A percentile compares a stretch with the other conserved stretches of the same genome.
Conservation (phyloP, 2,113 vertebrate species). For the Spheniscus mendiculus region DNA sequence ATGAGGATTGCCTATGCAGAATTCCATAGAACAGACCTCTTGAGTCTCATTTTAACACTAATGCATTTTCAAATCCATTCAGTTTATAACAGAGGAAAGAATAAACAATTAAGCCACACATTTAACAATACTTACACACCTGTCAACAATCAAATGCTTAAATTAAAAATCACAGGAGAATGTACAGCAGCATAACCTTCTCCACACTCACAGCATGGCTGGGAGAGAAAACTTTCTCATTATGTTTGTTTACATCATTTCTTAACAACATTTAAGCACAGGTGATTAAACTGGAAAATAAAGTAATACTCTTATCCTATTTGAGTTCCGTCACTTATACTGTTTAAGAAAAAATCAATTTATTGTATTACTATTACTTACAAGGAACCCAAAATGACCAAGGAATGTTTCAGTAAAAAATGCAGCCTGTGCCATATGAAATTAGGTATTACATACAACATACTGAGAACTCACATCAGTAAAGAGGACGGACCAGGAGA, state of each 20-base stretch:
- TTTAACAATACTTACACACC: constrained; percentile 67
- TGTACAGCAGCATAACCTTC: constrained; percentile 46
- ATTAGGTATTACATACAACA: background rate
- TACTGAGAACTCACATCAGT: background rate
- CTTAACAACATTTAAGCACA: background rate
- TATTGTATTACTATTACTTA: background rate
- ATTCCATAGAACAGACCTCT: constrained; percentile 48
- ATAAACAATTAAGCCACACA: constrained; percentile 71
- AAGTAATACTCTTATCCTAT: background rate
- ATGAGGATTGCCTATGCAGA: background rate
- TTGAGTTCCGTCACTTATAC: background rate
- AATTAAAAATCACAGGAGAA: constrained; percentile 69
- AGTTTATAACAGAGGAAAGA: constrained; percentile 68
- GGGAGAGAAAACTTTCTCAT: constrained; percentile 6
- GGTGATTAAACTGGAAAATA: background rate
- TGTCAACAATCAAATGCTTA: constrained; percentile 69
- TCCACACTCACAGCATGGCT: background rate
- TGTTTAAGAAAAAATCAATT: background rate
- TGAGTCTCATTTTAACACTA: constrained; percentile 68
- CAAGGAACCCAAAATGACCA: background rate
- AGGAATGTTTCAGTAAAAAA: background rate
- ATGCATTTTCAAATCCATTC: constrained; percentile 61
- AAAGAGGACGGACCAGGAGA: background rate
- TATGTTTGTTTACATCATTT: background rate
- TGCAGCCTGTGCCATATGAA: background rate